Base-by-base conservation (phyloP, 1,140 invertebrate genomes). In the Sesamia nonagrioides region DNA sequence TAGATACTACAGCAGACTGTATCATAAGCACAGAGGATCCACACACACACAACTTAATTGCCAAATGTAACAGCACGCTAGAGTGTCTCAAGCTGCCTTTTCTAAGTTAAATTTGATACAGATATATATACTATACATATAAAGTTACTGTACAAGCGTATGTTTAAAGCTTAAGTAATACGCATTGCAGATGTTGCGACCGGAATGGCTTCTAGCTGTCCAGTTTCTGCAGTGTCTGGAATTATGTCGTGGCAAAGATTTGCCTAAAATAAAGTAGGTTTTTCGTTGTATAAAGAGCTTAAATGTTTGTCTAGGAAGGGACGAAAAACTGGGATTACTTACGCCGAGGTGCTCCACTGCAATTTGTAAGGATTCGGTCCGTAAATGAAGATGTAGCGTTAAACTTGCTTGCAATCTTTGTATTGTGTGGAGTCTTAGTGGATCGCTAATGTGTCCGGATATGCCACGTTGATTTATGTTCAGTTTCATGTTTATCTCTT, bases 171-270 rank as follows among this genome's bases (percentile, higher is more conserved):
- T 63, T 17, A 61, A 75, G 35, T 77, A 74, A 74, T 82, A 73
- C 80, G 80, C 80, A 82, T 54, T 82, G 80, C 80, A 82, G 80
- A 82, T 82, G 72, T 54, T 11, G 18, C 45, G 54, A 56, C n/a
- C n/a, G 45, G n/a, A 76, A 52, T 76, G n/a, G 72, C 6, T 61
- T 48, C 40, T 61, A 48, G 13, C 48, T 42, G 56, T 35, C 48
- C 61, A 77, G 74, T 66, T 48, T 76, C 58, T 76, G 60, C 73
- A 77, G 48, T 66, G 15, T 42, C n/a, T 52, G 50, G 18, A 68
- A 77, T 77, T 77, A 66, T 68, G 35, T 68, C 42, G 48, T 76
- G 33, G 45, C 33, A 61, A 45, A 42, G 40, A 15, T 75, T 61
- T 61, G 37, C 27, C 52, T 54, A 66, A 61, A 74, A 71, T 71